Evolutionary conservation across 2,113 vertebrate genomes (phyloP), one percentile per base, ranked within the genome.

Genomic region (Suricata suricatta): DNA sequence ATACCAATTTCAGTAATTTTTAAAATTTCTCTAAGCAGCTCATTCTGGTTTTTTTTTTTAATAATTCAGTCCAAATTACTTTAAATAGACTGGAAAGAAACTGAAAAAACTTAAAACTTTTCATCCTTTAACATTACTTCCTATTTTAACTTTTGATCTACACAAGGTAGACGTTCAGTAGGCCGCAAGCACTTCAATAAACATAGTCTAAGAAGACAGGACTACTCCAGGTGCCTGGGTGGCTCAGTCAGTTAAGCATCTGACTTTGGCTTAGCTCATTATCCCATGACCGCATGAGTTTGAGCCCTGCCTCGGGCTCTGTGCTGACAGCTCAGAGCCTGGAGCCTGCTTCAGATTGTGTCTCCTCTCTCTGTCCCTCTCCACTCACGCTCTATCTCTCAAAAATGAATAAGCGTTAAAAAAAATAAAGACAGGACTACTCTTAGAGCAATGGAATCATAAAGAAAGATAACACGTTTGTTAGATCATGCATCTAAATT

Each of bases 81-180:
- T 96, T 63, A 47, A 85, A 88, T 29, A 29, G 79, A 41, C 3
- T 64, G 15, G 35, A n/a, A 19, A 44, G 50, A 72, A 72, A 71
- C 3, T n/a, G 7, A 85, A 91, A 88, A 76, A 66, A 60, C n/a
- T 69, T 60, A 13, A 66, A 95, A 38, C 21, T 19, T 88, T 72
- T 64, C n/a, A 74, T 44, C 27, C 66, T 93, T 93, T 64, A 81
- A 38, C 17, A 95, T 68, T 71, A 76, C 10, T 93, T 97, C 74
- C 2, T 7, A 66, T 74, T 88, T 92, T 57, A 81, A 77, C 29
- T 96, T 84, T 68, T 47, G 54, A 81, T 72, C 5, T 52, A 90
- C 83, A 79, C 35, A 0, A 38, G 44, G 33, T 0, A 64, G 21
- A 66, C 71, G 41, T 69, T 10, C 2, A 50, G 10, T 29, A 89